Evolutionary conservation across 2,888 invertebrate genomes (phyloP).

Genomic region (Epinotia bilunana): DNA sequence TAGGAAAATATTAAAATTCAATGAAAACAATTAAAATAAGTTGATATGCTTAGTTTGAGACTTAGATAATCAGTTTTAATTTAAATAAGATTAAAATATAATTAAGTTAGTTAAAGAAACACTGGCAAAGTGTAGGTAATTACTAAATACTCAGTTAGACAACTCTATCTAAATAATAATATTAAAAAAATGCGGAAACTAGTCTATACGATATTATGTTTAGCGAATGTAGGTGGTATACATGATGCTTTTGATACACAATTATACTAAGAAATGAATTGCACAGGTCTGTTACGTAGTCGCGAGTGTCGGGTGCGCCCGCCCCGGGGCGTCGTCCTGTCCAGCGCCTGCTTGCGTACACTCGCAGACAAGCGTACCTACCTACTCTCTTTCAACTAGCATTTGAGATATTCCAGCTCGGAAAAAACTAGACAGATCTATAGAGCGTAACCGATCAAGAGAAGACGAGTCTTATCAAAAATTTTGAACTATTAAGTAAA

Average conservation of each 20-base stretch:
- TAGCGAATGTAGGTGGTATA: conserved; percentile 14
- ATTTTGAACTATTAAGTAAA: conserved; percentile 29
- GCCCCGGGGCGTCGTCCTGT: neutral
- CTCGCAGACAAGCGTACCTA: no score
- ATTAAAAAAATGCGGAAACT: conserved; percentile 76
- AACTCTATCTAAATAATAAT: conserved; percentile 52
- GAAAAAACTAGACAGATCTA: neutral
- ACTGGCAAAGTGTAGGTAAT: conserved; percentile 36
- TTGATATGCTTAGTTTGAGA: conserved; percentile 75
- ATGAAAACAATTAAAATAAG: conserved; percentile 58
- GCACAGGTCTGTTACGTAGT: conserved; percentile 31
- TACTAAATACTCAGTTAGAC: conserved; percentile 27
- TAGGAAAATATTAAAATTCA: conserved; percentile 26
- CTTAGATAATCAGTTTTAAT: conserved; percentile 53
- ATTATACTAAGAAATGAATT: conserved; percentile 38
- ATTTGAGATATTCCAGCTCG: neutral
- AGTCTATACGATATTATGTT: conserved; percentile 62
- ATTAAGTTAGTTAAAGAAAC: conserved; percentile 30
- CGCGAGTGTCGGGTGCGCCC: conserved; percentile 3
- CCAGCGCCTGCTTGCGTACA: neutral
- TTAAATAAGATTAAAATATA: conserved; percentile 17
- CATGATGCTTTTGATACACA: conserved; percentile 9
- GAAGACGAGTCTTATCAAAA: conserved; percentile 13
- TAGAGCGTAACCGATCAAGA: conserved; percentile 9
- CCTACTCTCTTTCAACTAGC: neutral